phyloP scores from a whole-genome alignment of 2,113 vertebrate species.

The Dromas ardeola region DNA sequence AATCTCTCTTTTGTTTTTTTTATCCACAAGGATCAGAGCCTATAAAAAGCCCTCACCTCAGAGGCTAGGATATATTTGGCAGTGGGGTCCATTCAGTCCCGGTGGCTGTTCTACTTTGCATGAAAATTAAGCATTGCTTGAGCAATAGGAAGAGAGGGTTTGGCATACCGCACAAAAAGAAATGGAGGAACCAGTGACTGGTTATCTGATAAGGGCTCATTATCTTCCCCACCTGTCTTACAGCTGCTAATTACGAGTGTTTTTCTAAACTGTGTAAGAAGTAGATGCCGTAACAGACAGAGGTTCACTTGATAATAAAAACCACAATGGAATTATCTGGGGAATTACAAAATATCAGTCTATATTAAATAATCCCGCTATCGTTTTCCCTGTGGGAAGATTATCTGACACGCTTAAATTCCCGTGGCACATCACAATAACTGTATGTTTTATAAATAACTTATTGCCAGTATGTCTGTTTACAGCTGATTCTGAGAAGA shows the following conservation, averaged over 20 bases:
- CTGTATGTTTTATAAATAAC: not conserved
- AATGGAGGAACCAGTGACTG: not conserved
- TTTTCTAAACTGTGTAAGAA: not conserved
- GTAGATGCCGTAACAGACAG: not conserved
- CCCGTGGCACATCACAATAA: not conserved
- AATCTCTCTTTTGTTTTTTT: not conserved
- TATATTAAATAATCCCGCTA: not conserved
- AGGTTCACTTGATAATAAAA: not conserved
- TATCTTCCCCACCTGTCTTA: not conserved
- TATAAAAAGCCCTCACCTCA: not conserved
- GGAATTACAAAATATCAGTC: not conserved
- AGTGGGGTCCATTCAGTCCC: not conserved
- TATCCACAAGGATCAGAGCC: not conserved
- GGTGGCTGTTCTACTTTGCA: not conserved
- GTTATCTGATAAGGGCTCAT: not conserved
- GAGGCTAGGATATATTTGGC: not conserved
- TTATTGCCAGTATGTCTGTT: not conserved
- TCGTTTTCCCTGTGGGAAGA: not conserved
- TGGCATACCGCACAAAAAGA: not conserved
- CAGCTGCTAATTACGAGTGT: not conserved
- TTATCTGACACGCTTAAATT: not conserved
- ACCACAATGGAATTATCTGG: not conserved
- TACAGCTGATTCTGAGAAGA: not conserved
- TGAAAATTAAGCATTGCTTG: not conserved
- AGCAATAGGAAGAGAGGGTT: not conserved